Base-by-base conservation (phyloP, 1,140 invertebrate species). In the Drosophila malerkotliana region DNA sequence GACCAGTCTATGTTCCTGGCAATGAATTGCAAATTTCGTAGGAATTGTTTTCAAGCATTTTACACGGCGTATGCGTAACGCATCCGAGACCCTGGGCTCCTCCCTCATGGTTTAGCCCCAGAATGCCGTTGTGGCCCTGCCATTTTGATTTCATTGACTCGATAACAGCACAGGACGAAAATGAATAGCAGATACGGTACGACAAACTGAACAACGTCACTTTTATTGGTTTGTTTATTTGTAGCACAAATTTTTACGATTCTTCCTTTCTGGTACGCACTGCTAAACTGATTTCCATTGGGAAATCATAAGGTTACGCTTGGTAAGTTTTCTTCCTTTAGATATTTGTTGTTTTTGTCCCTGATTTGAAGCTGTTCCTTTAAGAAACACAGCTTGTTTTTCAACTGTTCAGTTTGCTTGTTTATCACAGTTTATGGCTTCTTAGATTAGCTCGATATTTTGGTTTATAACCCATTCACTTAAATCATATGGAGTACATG, bases 61-160 rank as follows among this genome's bases (percentile, higher is more conserved):
- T 72, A 87, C 83, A 69, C 48, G 78, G 71, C 82, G 82, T 87
- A 87, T 88, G 82, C 82, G 82, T 87, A 82, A 88, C 82, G 75
- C 83, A 72, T 82, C 75, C 59, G 41, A 21, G 26, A 24, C 34
- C 72, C 45, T 30, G 62, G 37, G 72, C 47, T 26, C n/a, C 54
- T 44, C 32, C 26, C 58, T 47, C 5, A 0, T n/a, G 4, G 12
- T 24, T 45, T 28, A 18, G 26, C 64, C 64, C n/a, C 28, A 15
- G 9, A 15, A 9, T 34, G 32, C 32, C 32, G 9, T 34, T 34
- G 2, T 3, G 8, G 41, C 41, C 41, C 18, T 56, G n/a, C 49
- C 62, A 66, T 69, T 74, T 66, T 75, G 72, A 75, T 75, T 75
- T 59, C 55, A 75, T 75, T 59, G 55, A 67, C 51, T 75, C 62